Evolutionary conservation across 2,888 invertebrate genomes (phyloP).

Genomic region (Callosobruchus maculatus): DNA sequence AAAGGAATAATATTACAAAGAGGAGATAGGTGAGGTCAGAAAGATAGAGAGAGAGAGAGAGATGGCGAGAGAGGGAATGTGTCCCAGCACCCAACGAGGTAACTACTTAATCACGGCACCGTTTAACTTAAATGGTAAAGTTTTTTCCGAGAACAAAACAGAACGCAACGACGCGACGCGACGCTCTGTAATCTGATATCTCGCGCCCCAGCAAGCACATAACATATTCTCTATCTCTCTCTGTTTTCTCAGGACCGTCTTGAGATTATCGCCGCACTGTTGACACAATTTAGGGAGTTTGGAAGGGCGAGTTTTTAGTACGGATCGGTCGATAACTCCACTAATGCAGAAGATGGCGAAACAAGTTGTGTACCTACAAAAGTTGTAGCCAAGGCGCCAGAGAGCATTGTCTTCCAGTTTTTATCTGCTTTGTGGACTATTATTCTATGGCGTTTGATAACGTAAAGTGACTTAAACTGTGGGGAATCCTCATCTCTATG

Average conservation of each 20-base stretch:
- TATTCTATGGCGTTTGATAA: too few species aligned
- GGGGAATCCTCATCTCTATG: too few species aligned
- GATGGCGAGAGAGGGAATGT: neutral
- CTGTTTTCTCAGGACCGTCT: neutral
- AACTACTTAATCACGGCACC: slow-evolving; percentile 42
- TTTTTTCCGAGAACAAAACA: slow-evolving; percentile 42
- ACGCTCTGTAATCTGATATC: slow-evolving; percentile 47
- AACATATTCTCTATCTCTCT: neutral
- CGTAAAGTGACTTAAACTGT: too few species aligned
- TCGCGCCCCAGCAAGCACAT: slow-evolving; percentile 8
- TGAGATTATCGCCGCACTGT: neutral
- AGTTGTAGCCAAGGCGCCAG: too few species aligned
- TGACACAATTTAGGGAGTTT: too few species aligned
- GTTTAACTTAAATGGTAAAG: slow-evolving; percentile 41
- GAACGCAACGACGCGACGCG: neutral
- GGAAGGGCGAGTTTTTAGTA: too few species aligned
- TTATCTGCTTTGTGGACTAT: too few species aligned
- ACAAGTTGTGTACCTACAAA: too few species aligned
- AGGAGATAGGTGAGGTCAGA: neutral
- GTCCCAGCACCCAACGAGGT: slow-evolving; percentile 36
- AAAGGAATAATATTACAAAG: neutral
- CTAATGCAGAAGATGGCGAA: too few species aligned
- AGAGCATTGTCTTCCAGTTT: too few species aligned
- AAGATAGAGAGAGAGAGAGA: neutral
- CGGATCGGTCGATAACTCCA: too few species aligned